phyloP scores from a whole-genome alignment of 2,797 vertebrate species.

The Rhinella marina region DNA sequence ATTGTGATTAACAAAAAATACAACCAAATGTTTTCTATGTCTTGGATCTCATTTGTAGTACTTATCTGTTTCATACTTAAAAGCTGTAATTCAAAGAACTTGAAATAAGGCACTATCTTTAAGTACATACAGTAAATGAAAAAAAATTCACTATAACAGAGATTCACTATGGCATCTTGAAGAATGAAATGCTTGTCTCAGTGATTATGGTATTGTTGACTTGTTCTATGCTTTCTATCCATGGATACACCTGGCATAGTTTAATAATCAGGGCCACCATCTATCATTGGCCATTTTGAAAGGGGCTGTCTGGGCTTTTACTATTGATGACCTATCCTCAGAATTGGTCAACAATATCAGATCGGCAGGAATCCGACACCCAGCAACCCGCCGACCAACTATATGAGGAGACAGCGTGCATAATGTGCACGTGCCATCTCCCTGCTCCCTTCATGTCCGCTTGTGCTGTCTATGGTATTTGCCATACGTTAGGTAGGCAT shows the following conservation, averaged over 20 bases:
- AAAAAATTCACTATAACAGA: not conserved
- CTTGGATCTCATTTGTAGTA: slow-evolving; percentile 37
- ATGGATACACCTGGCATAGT: not conserved
- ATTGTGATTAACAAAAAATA: slow-evolving; percentile 45
- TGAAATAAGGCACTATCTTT: not conserved
- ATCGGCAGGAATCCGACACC: too few relatives aligned
- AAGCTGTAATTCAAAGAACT: not conserved
- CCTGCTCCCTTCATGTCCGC: too few relatives aligned
- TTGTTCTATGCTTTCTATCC: not conserved
- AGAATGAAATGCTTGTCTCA: not conserved
- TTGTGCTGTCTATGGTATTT: too few relatives aligned
- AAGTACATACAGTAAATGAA: not conserved
- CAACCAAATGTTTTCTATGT: slow-evolving; percentile 9
- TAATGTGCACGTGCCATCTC: too few relatives aligned
- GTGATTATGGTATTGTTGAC: not conserved
- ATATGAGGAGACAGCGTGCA: too few relatives aligned
- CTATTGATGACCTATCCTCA: too few relatives aligned
- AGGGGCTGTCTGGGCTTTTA: too few relatives aligned
- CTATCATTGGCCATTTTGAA: too few relatives aligned
- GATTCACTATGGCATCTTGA: not conserved
- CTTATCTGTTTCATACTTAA: slow-evolving; percentile 18
- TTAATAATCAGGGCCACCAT: not conserved
- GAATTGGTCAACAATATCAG: too few relatives aligned
- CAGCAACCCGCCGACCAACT: too few relatives aligned
- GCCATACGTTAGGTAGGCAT: too few relatives aligned